Percentiles rank a stretch among this genome's conserved stretches.
phyloP scores from a whole-genome alignment of 1,140 invertebrate genomes.

The Drosophila leontia region DNA sequence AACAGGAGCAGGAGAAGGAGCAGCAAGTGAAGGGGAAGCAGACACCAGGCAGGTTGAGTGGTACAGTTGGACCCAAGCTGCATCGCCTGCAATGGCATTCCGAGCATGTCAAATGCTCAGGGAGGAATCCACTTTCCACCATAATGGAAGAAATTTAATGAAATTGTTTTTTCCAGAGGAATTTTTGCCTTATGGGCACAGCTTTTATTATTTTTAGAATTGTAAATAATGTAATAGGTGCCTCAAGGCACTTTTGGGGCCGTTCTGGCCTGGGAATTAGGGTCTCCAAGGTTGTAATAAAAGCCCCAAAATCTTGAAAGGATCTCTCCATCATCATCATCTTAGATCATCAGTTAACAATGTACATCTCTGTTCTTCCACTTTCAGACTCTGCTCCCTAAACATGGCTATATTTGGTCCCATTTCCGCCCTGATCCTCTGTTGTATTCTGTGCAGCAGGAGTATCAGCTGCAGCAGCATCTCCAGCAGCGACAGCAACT shows the following conservation, averaged over 20 bases:
- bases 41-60: constrained; percentile 23
- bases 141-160: too few relatives aligned
- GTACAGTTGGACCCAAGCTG: constrained; percentile 62
- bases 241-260: too few relatives aligned
- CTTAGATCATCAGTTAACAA: background rate
- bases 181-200: too few relatives aligned
- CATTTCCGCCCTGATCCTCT: background rate
- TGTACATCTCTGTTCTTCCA: background rate
- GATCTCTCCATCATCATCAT: background rate
- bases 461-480: background rate
- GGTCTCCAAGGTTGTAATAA: background rate
- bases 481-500: constrained; percentile 2
- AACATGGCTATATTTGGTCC: constrained; percentile 4
- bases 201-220: too few relatives aligned
- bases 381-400: constrained; percentile 19
- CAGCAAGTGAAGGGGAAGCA: background rate
- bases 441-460: constrained; percentile 16
- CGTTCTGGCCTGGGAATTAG: background rate
- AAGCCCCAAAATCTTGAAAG: background rate
- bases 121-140: background rate
- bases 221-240: background rate
- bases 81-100: constrained; percentile 26
- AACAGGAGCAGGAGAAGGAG: constrained; percentile 10
- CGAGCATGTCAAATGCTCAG: constrained; percentile 7
- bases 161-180: too few relatives aligned